Base-by-base conservation (phyloP, 2,888 invertebrate genomes). In the Thecocarcelia acutangulata region DNA sequence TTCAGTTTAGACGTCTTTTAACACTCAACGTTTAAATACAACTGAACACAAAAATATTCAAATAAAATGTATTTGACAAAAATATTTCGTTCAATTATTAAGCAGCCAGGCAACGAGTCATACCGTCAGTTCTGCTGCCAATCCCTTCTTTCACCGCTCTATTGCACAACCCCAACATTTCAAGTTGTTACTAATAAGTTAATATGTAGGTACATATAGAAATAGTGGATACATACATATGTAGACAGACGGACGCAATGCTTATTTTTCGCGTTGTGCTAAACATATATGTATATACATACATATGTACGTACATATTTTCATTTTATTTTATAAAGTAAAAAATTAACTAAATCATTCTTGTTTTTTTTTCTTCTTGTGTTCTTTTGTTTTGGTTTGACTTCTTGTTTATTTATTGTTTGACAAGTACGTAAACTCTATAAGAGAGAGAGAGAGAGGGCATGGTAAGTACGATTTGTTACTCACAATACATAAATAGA, bases 31-130 rank as follows among this genome's bases (percentile, higher is more conserved):
- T 58, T 66, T 48, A 70, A 70, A 66, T 64, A 66, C 59, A 70
- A 82, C 82, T 82, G 70, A 82, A 74, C 56, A 56, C 19, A 48
- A 63, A 82, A 75, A 48, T 79, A 66, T 77, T 77, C 33, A 77
- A 73, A 68, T 63, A 54, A 66, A 77, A 73, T 73, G 12, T 79
- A 66, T 79, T 72, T 75, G 69, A 70, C 59, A 63, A 78, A 78
- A 58, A 33, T 56, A 56, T 73, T 77, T 77, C 64, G 54, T 58
- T 72, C 48, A 78, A 70, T 72, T 78, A 73, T 66, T 79, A 68
- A 59, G 24, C 70, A 52, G 58, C 17, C 44, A 44, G 33, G 3
- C 37, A 56, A 17, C 64, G 15, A 52, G 48, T 58, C 64, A 56
- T 74, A 56, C 9, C 8, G 54, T 54, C 42, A 28, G 50, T 54